Percentiles rank a stretch among this genome's conserved stretches.
phyloP scores from a whole-genome alignment of 2,797 vertebrate species.

The Hirundo rustica region DNA sequence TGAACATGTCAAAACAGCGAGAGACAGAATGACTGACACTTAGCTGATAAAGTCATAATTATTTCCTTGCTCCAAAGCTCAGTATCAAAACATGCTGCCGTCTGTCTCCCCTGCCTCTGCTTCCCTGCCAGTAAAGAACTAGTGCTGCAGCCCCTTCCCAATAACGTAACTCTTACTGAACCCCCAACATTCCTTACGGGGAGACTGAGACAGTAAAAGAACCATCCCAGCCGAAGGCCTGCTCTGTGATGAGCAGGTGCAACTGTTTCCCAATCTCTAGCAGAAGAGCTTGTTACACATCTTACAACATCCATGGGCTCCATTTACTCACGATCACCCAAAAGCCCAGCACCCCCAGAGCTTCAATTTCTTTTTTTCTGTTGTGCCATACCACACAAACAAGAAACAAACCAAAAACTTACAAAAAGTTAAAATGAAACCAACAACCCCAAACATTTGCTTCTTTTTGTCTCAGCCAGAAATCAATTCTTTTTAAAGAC shows the following conservation, averaged over 20 bases:
- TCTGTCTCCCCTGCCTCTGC: background rate
- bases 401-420: background rate
- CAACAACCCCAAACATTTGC: background rate
- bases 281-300: background rate
- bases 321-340: background rate
- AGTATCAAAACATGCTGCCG: background rate
- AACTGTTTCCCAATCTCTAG: background rate
- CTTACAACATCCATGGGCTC: accelerated
- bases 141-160: background rate
- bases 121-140: background rate
- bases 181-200: background rate
- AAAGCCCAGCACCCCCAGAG: accelerated
- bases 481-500: background rate
- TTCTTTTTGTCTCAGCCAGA: background rate
- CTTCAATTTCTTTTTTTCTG: background rate
- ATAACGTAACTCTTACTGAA: accelerated
- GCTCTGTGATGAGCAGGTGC: accelerated
- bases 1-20: background rate
- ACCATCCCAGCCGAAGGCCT: background rate
- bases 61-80: background rate
- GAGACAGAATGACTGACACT: conserved; percentile 27
- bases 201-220: background rate
- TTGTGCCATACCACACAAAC: background rate
- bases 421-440: accelerated
- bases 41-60: conserved; percentile 16